Conservation (phyloP, 2,888 invertebrate species). For the Ormyrus labotus region DNA sequence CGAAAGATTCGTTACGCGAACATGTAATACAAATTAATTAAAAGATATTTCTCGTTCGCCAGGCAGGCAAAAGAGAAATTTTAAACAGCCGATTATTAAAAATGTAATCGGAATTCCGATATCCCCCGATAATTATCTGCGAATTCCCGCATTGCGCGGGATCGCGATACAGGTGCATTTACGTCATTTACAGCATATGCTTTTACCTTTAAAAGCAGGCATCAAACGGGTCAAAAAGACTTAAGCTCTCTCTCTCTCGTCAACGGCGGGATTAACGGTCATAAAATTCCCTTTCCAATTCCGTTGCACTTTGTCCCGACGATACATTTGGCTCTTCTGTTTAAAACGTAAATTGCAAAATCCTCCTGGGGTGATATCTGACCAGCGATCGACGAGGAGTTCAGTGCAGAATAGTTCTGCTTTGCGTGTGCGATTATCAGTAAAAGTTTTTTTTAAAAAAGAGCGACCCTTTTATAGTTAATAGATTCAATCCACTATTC, state of each 20-base stretch:
- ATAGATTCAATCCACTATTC: too few relatives aligned
- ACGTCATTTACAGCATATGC: not conserved
- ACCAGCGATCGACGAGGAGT: too few relatives aligned
- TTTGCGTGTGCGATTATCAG: too few relatives aligned
- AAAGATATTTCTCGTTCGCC: not conserved
- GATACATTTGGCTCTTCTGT: too few relatives aligned
- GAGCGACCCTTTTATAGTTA: too few relatives aligned
- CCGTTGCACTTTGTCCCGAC: not conserved
- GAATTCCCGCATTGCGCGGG: not conserved
- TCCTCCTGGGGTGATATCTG: too few relatives aligned
- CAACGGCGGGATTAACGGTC: slow-evolving; percentile 12
- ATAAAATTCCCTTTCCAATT: slow-evolving; percentile 32
- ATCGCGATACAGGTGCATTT: not conserved
- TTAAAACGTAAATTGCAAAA: too few relatives aligned
- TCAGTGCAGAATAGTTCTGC: too few relatives aligned
- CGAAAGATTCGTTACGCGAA: too few relatives aligned
- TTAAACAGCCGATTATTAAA: not conserved
- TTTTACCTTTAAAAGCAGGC: slow-evolving; percentile 9
- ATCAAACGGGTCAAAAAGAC: slow-evolving; percentile 3
- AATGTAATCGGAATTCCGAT: not conserved
- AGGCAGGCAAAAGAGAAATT: slow-evolving; percentile 8
- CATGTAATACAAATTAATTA: too few relatives aligned
- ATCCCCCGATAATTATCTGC: not conserved
- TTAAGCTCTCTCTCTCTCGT: not conserved
- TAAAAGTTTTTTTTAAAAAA: too few relatives aligned